A percentile compares a stretch with the other conserved stretches of the same genome.
Conservation (phyloP, 2,797 vertebrate species). For the Neosilurus hyrtlii region DNA sequence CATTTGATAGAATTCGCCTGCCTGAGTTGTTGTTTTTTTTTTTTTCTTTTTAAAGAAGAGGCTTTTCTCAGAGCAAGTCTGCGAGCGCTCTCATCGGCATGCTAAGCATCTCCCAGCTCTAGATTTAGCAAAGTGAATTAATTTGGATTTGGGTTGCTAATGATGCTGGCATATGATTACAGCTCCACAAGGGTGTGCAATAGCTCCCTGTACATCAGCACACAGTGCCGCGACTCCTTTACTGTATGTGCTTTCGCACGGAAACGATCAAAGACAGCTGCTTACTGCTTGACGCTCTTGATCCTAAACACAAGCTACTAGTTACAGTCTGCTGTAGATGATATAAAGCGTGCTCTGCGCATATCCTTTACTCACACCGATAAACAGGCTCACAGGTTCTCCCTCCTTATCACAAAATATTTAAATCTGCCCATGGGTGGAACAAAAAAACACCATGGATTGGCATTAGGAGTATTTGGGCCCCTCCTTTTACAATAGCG, state of each 20-base stretch:
- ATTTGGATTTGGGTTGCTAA: slow-evolving; percentile 99
- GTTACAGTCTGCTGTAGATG: not conserved
- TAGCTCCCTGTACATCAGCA: slow-evolving; percentile 61
- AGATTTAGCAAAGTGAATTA: slow-evolving; percentile 99
- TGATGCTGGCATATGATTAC: slow-evolving; percentile 90
- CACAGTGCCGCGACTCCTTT: slow-evolving; percentile 64
- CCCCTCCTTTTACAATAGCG: slow-evolving; percentile 60
- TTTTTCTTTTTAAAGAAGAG: too few species aligned
- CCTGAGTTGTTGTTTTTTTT: slow-evolving; percentile 18
- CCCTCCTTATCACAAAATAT: slow-evolving; percentile 45
- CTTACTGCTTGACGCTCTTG: slow-evolving; percentile 39
- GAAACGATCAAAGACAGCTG: slow-evolving; percentile 27
- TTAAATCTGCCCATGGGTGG: slow-evolving; percentile 42
- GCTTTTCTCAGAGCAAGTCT: slow-evolving; percentile 72
- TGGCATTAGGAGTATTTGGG: slow-evolving; percentile 56
- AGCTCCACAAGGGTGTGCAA: slow-evolving; percentile 84
- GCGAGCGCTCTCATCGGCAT: slow-evolving; percentile 85
- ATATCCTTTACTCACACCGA: not conserved
- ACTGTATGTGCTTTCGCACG: slow-evolving; percentile 54
- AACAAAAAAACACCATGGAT: slow-evolving; percentile 45
- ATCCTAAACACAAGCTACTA: slow-evolving; percentile 6
- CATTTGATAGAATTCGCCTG: slow-evolving; percentile 15
- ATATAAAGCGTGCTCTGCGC: not conserved
- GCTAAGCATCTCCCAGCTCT: slow-evolving; percentile 87
- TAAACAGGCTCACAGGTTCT: slow-evolving; percentile 10